Evolutionary conservation across 53 echinoderm and acorn worm species (phyloP).

Genomic region (Actinopyga echinites): DNA sequence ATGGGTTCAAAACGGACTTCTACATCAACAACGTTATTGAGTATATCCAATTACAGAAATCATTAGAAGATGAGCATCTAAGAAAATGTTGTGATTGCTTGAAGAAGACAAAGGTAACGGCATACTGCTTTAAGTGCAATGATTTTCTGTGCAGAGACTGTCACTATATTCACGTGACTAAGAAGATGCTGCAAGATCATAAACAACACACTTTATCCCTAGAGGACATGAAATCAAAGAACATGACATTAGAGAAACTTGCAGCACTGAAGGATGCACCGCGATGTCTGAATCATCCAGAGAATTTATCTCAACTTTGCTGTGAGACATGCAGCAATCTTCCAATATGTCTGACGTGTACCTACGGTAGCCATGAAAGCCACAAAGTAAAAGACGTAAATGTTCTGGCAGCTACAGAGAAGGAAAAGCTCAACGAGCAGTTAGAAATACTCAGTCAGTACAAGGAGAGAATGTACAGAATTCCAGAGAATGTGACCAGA

Average conservation of each 20-base stretch:
- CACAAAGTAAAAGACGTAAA: background rate
- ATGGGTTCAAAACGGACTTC: slow-evolving; percentile 21
- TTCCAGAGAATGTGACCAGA: too few species aligned
- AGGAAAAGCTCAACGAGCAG: background rate
- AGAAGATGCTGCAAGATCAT: background rate
- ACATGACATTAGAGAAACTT: background rate
- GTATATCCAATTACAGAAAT: background rate
- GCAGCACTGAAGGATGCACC: background rate
- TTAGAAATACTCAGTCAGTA: too few species aligned
- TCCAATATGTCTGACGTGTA: background rate
- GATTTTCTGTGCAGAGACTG: background rate
- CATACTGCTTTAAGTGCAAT: slow-evolving; percentile 14
- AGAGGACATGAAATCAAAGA: background rate
- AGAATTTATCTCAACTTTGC: background rate
- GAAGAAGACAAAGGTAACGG: background rate
- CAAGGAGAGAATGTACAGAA: too few species aligned
- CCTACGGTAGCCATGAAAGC: too few species aligned
- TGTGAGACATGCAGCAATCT: background rate
- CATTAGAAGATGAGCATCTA: background rate
- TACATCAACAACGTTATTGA: background rate
- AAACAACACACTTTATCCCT: background rate
- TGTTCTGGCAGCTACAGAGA: background rate
- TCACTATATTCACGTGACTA: background rate
- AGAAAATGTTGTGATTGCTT: background rate
- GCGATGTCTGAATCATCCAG: background rate